Evolutionary conservation across 2,113 vertebrate species (phyloP), one percentile per base, ranked within the genome.

Genomic region (Alouatta palliata): DNA sequence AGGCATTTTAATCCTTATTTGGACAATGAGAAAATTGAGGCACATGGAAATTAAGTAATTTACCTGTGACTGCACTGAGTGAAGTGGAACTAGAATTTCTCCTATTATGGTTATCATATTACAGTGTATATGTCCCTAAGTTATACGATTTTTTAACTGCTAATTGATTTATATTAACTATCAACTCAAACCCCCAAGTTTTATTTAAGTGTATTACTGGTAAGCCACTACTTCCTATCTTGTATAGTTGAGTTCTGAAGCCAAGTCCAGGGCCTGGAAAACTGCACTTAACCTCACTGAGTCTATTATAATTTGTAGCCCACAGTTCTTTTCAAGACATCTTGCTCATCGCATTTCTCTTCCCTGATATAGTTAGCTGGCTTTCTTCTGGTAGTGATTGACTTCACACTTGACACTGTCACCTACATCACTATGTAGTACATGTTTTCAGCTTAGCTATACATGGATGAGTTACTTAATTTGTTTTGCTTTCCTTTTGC

Each of bases 391-490:
- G 1, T 3, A 87, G 77, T 95, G 58, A 81, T 13, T 95, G 70
- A 68, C 54, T 47, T 73, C 75, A 91, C 52, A 79, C 7, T 93
- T 95, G 45, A 75, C 84, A 45, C 16, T 68, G 27, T 64, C 14
- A 76, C 87, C 27, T 40, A 27, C 14, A 92, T 49, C 52, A 73
- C 49, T 32, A 37, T 37, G 56, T 64, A 45, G 17, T 61, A 79
- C 19, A n/a, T 80, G 86, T 94, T 97, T 97, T 64, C 40, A 91
- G 54, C 40, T 81, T 93, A 89, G 81, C 32, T 49, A 1, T 35
- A 68, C 0, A 0, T 79, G 68, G n/a, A 66, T 82, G 61, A 87
- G 13, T 27, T 32, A 20, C 32, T 87, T 87, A 47, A 16, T 94
- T 82, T 35, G 86, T 87, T 90, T 86, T 45, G 32, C 71, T 80